A percentile compares a stretch with the other conserved stretches of the same genome.
These are phyloP conservation scores for Adoxophyes honmai DNA, from an alignment of 1,140 invertebrate species.

Conservation along the genomic window DNA sequence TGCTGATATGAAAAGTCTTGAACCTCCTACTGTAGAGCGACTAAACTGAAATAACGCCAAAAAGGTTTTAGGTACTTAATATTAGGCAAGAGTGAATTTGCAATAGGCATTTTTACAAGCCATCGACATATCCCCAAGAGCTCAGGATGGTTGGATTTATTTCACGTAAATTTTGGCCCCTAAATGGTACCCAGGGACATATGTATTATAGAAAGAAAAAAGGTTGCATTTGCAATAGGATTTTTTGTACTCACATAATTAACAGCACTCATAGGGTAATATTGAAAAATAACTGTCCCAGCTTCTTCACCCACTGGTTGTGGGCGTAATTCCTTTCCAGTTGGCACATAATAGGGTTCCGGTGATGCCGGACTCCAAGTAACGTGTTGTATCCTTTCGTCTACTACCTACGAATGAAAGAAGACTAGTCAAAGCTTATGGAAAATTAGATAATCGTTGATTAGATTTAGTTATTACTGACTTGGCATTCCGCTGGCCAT, in stretches of 20 bases:
- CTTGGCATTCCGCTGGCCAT: constrained; percentile 94
- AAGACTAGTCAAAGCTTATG: neutral
- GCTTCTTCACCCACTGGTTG: constrained; percentile 91
- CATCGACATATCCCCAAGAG: too few species aligned
- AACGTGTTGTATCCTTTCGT: constrained; percentile 88
- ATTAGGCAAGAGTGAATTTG: too few species aligned
- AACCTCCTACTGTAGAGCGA: constrained; percentile 87
- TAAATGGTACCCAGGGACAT: too few species aligned
- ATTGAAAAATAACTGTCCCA: constrained; percentile 90
- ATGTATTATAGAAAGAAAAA: too few species aligned
- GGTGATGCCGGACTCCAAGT: constrained; percentile 82
- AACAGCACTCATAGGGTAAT: constrained; percentile 89
- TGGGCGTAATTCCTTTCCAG: constrained; percentile 88
- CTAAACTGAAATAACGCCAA: constrained; percentile 83
- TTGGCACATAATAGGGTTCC: constrained; percentile 88
- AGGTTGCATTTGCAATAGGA: neutral
- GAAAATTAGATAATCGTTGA: neutral
- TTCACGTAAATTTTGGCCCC: too few species aligned
- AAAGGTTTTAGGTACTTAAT: too few species aligned
- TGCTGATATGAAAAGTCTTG: constrained; percentile 78
- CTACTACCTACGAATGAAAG: constrained; percentile 83
- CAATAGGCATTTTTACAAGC: too few species aligned
- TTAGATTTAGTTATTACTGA: constrained; percentile 45
- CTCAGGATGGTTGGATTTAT: too few species aligned
- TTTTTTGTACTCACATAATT: constrained; percentile 86